These are phyloP conservation scores for Porites rus DNA, from an alignment of 92 coral and sea anemone species.

Conservation along the genomic window DNA sequence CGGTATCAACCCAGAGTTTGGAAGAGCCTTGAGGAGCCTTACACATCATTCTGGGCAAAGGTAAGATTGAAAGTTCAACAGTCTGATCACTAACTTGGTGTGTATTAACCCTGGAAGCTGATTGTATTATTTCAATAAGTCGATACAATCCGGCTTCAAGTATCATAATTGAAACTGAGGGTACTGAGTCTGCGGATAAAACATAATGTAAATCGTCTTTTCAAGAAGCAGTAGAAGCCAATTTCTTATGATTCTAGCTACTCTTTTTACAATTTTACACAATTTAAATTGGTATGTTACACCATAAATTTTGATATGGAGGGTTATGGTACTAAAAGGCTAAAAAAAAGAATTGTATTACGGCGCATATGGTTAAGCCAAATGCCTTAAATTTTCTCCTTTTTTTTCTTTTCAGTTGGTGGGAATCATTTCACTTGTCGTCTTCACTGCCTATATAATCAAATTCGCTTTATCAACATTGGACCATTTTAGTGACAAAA, in stretches of 20 bases:
- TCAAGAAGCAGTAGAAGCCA: no score
- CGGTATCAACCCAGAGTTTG: constrained; percentile 82
- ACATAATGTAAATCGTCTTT: neutral
- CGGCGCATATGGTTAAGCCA: neutral
- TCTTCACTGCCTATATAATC: constrained; percentile 82
- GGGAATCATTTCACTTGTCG: constrained; percentile 76
- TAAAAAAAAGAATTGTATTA: no score
- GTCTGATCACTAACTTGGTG: neutral
- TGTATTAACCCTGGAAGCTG: neutral
- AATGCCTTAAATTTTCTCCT: neutral
- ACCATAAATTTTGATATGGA: neutral
- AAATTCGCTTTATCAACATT: constrained; percentile 90
- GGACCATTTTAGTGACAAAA: constrained; percentile 71
- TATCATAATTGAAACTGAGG: neutral
- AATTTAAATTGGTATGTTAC: no score
- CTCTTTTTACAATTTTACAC: no score
- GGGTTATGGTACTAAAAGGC: neutral
- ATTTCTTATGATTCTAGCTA: neutral
- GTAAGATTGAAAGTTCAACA: constrained; percentile 33
- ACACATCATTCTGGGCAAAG: constrained; percentile 89
- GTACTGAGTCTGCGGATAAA: neutral
- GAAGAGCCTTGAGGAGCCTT: constrained; percentile 92
- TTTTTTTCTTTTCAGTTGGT: constrained; percentile 59
- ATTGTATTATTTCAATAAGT: no score
- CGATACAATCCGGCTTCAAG: neutral